Evolutionary conservation across 2,888 invertebrate genomes (phyloP), one percentile per base, ranked within the genome.

Genomic region (Gandaritis pyraliata): DNA sequence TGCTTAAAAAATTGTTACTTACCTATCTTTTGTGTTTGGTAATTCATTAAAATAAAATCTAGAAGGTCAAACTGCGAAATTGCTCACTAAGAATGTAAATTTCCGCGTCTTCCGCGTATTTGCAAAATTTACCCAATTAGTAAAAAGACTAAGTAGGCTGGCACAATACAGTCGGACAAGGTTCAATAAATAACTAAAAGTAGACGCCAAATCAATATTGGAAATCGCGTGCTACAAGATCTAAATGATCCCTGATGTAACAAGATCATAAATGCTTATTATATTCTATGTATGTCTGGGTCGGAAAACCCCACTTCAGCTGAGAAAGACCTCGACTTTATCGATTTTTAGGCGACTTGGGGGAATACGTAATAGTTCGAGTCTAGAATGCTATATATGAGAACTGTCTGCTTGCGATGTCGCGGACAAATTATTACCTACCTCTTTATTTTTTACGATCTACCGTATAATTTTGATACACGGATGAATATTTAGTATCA

Each of bases 271-370:
- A n/a, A n/a, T n/a, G n/a, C n/a, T n/a, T n/a, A n/a, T n/a, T n/a
- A n/a, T n/a, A n/a, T n/a, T 58, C 41, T 56, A n/a, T 61, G 33
- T 53, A 13, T 49, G 59, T 59, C 56, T 43, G 11, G 41, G 16
- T 56, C 55, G 56, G 59, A 30, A 53, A 45, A 55, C 23, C 33
- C 36, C 30, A 56, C 52, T 56, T 55, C 33, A 56, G 48, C 15
- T 52, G 48, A 47, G 23, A 18, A 59, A 54, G 51, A 45, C 39
- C 51, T 59, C 61, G 47, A 47, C 43, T 53, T 29, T 68, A 69
- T 69, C 49, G 69, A 69, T 69, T 62, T 53, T 18, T 47, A 57
- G 59, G 56, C 30, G 46, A 16, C 46, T 52, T 18, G 43, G 38
- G 45, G 45, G 45, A 52, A 48, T 50, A 58, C 43, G 36, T 51